A percentile compares a stretch with the other conserved stretches of the same genome.
phyloP scores from a whole-genome alignment of 1,140 invertebrate genomes.

The Drosophila athabasca region DNA sequence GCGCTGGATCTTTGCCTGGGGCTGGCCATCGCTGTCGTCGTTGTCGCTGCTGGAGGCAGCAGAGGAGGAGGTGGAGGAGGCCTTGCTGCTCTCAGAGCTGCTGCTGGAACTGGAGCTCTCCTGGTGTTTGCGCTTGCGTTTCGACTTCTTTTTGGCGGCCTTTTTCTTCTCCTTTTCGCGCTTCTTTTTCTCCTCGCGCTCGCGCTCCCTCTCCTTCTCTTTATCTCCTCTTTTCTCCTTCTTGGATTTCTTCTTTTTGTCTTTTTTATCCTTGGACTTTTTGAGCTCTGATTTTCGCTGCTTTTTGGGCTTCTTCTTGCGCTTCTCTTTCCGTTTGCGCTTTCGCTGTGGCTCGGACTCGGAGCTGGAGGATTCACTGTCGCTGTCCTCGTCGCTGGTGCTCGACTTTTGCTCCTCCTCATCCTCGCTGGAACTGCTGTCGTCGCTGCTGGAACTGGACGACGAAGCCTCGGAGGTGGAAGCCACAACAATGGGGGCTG shows the following conservation, averaged over 20 bases:
- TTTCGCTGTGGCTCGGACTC: constrained; percentile 38
- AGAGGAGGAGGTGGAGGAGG: constrained; percentile 19
- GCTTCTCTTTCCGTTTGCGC: constrained; percentile 50
- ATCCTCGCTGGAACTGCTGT: constrained; percentile 30
- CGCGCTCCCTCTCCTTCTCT: constrained; percentile 35
- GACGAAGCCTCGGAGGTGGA: constrained; percentile 38
- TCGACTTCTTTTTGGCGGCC: constrained; percentile 44
- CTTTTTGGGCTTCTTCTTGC: constrained; percentile 52
- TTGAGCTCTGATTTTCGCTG: constrained; percentile 20
- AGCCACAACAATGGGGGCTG: constrained; percentile 13
- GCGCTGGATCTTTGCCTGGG: constrained; percentile 45
- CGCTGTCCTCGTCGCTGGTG: constrained; percentile 49
- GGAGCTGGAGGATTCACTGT: constrained; percentile 47
- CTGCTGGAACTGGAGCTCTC: constrained; percentile 58
- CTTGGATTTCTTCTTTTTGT: constrained; percentile 24
- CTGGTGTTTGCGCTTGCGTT: constrained; percentile 42
- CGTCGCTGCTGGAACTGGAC: constrained; percentile 24
- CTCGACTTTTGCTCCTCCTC: constrained; percentile 25
- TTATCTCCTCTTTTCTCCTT: constrained; percentile 21
- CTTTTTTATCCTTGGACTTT: constrained; percentile 46
- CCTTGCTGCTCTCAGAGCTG: constrained; percentile 34
- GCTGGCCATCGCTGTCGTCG: constrained; percentile 39
- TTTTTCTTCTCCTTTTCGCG: constrained; percentile 31
- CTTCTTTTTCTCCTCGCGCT: constrained; percentile 23
- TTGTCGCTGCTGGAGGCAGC: constrained; percentile 34